These are phyloP conservation scores for Lycophotia porphyrea DNA, from an alignment of 2,888 invertebrate genomes.

Conservation along the genomic window DNA sequence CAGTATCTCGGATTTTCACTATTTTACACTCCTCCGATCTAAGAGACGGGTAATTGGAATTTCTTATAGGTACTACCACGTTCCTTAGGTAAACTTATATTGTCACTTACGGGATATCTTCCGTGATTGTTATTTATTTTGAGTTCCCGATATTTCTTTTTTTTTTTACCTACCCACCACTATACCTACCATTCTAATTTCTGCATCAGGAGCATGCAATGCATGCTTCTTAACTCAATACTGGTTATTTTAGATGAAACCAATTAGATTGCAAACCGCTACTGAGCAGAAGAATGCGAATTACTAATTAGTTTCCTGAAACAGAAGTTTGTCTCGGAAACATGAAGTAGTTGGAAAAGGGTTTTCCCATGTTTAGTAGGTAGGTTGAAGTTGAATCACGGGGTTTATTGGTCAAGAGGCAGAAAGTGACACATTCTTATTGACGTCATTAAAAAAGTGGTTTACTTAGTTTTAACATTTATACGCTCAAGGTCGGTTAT, in stretches of 20 bases:
- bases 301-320: conserved; percentile 1
- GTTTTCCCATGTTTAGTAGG: conserved; percentile 27
- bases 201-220: background rate
- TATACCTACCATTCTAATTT: too few relatives aligned
- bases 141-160: too few relatives aligned
- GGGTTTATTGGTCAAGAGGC: background rate
- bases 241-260: background rate
- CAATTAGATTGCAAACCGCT: background rate
- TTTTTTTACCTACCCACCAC: too few relatives aligned
- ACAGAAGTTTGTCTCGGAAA: conserved; percentile 17
- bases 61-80: too few relatives aligned
- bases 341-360: conserved; percentile 13
- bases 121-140: too few relatives aligned
- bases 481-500: background rate
- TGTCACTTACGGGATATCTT: too few relatives aligned
- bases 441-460: conserved; percentile 27
- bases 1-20: too few relatives aligned
- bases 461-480: conserved; percentile 6
- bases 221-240: background rate
- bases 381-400: conserved; percentile 4
- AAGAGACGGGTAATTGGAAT: too few relatives aligned
- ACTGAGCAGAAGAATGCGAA: conserved; percentile 4
- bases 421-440: conserved; percentile 25
- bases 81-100: too few relatives aligned
- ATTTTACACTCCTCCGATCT: too few relatives aligned